Percentiles rank a stretch among this genome's conserved stretches.
phyloP scores from a whole-genome alignment of 2,113 vertebrate species.

The Orthochromis indermauri region DNA sequence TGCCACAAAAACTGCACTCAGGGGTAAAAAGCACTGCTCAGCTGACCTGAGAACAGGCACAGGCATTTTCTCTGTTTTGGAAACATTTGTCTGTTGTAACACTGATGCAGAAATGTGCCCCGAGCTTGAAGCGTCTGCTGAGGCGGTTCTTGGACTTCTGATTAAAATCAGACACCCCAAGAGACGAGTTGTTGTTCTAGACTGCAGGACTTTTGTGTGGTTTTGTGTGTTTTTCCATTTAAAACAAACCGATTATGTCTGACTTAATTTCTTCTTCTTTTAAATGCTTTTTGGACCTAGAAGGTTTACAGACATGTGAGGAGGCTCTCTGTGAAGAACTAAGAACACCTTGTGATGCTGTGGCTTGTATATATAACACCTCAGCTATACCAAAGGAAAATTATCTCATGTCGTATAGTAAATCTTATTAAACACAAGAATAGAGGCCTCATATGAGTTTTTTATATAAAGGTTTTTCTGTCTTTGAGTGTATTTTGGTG shows the following conservation, averaged over 20 bases:
- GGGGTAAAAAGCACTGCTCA: slow-evolving; percentile 72
- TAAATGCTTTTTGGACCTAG: neutral
- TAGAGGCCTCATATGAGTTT: neutral
- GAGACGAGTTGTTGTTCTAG: neutral
- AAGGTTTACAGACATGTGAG: neutral
- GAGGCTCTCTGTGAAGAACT: neutral
- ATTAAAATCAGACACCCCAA: neutral
- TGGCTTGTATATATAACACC: neutral
- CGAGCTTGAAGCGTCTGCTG: neutral
- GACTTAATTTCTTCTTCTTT: neutral
- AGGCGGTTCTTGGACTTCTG: neutral
- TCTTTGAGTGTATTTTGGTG: neutral
- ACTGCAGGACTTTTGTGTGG: neutral
- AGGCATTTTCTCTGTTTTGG: neutral
- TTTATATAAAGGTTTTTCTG: neutral
- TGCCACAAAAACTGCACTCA: slow-evolving; percentile 91
- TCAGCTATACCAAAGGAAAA: neutral
- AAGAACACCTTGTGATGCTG: neutral
- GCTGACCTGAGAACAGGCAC: neutral
- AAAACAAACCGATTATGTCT: neutral
- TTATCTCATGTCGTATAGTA: neutral
- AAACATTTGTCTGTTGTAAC: slow-evolving; percentile 3
- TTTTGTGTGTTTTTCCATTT: neutral
- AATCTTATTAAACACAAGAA: neutral
- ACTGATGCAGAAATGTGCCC: neutral